Evolutionary conservation across 2,113 vertebrate species (phyloP).

Genomic region (Semicossyphus pulcher): DNA sequence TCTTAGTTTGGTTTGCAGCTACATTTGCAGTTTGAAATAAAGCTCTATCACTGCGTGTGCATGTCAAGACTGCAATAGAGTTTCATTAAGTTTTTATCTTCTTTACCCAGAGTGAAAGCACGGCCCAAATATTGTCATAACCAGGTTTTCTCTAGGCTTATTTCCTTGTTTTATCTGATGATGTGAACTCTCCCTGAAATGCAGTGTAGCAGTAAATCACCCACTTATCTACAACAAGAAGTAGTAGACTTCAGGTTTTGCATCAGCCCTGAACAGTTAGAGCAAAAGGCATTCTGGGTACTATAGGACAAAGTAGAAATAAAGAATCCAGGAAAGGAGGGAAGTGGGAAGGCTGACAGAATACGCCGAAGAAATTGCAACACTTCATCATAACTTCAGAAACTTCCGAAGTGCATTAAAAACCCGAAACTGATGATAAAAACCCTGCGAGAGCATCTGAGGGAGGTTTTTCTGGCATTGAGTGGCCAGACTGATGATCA

Average conservation of each 20-base stretch:
- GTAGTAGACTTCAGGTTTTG: too few species aligned
- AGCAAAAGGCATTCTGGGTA: constrained; percentile 16
- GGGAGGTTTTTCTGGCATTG: constrained; percentile 8
- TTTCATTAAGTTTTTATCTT: too few species aligned
- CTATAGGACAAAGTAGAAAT: neutral
- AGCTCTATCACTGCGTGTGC: too few species aligned
- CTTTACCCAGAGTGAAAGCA: too few species aligned
- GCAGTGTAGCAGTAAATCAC: too few species aligned
- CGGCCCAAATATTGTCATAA: too few species aligned
- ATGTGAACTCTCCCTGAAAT: too few species aligned
- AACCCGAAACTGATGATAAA: constrained; percentile 18
- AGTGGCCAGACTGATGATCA: constrained; percentile 22
- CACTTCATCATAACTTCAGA: constrained; percentile 16
- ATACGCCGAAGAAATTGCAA: constrained; percentile 1
- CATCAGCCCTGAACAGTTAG: too few species aligned
- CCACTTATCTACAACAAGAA: too few species aligned
- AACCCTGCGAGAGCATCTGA: constrained; percentile 15
- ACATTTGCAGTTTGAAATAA: neutral
- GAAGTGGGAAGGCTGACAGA: neutral
- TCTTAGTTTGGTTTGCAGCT: constrained; percentile 3
- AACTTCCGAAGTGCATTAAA: constrained; percentile 16
- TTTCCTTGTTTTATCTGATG: too few species aligned
- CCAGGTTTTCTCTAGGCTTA: too few species aligned
- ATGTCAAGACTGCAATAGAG: too few species aligned
- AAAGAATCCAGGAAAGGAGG: neutral